Conservation (phyloP, 2,113 vertebrate genomes). For the Hippocampus guttulatus region DNA sequence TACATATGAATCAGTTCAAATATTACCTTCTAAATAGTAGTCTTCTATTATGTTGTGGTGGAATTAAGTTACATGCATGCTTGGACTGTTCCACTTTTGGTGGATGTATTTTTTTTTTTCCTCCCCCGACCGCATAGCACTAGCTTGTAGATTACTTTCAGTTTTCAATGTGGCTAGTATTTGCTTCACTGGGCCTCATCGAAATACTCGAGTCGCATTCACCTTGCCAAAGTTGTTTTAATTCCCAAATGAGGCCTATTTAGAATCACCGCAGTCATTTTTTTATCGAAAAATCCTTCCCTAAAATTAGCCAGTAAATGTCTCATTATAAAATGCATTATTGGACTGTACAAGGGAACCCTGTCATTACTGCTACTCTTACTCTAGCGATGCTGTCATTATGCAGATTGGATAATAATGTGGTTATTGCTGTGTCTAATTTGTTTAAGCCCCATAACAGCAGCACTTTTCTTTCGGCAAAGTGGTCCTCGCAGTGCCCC, state of each 20-base stretch:
- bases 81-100: too few relatives aligned
- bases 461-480: background rate
- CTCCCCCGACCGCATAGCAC: background rate
- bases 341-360: conserved; percentile 3
- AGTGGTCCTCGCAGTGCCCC: background rate
- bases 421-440: conserved; percentile 25
- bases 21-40: conserved; percentile 16
- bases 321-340: conserved; percentile 28
- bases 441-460: conserved; percentile 30
- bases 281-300: conserved; percentile 22
- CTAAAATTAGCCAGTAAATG: conserved; percentile 28
- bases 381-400: conserved; percentile 31
- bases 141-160: background rate
- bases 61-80: too few relatives aligned
- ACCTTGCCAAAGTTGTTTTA: background rate
- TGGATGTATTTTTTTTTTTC: background rate
- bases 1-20: conserved; percentile 2
- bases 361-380: conserved; percentile 36
- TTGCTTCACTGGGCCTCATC: conserved; percentile 9
- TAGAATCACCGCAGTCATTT: conserved; percentile 16
- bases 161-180: background rate
- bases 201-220: background rate
- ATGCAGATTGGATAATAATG: conserved; percentile 47
- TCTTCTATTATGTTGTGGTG: background rate
- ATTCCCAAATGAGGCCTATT: background rate